Conservation (phyloP, 2,888 invertebrate genomes). For the Stenolophus ochropezus region DNA sequence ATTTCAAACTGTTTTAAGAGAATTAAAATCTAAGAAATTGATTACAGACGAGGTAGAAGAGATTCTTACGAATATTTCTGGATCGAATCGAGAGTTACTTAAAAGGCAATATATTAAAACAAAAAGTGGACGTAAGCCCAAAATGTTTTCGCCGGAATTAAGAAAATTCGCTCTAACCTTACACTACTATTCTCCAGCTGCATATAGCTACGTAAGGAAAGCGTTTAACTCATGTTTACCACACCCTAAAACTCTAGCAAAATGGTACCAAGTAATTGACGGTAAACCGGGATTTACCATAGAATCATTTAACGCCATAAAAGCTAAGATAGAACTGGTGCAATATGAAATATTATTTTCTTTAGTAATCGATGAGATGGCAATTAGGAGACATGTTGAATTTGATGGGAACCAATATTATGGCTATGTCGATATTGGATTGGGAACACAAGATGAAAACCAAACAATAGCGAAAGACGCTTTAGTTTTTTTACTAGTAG, state of each 20-base stretch:
- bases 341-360: too few species aligned
- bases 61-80: background rate
- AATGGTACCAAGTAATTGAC: too few species aligned
- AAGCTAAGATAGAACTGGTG: slow-evolving; percentile 55
- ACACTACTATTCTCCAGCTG: too few species aligned
- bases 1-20: background rate
- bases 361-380: too few species aligned
- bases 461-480: too few species aligned
- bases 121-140: background rate
- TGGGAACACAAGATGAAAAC: slow-evolving; percentile 55
- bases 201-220: too few species aligned
- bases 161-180: too few species aligned
- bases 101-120: background rate
- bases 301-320: slow-evolving; percentile 61
- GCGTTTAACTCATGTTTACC: slow-evolving; percentile 65
- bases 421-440: slow-evolving; percentile 61
- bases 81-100: background rate
- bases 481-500: too few species aligned
- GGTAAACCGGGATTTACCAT: too few species aligned
- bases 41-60: background rate
- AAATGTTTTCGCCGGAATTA: slow-evolving; percentile 52
- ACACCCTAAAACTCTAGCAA: slow-evolving; percentile 65
- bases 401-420: too few species aligned
- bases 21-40: background rate
- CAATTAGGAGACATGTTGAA: too few species aligned